Evolutionary conservation across 2,113 vertebrate genomes (phyloP), one percentile per base, ranked within the genome.

Genomic region (Scolopax mira): DNA sequence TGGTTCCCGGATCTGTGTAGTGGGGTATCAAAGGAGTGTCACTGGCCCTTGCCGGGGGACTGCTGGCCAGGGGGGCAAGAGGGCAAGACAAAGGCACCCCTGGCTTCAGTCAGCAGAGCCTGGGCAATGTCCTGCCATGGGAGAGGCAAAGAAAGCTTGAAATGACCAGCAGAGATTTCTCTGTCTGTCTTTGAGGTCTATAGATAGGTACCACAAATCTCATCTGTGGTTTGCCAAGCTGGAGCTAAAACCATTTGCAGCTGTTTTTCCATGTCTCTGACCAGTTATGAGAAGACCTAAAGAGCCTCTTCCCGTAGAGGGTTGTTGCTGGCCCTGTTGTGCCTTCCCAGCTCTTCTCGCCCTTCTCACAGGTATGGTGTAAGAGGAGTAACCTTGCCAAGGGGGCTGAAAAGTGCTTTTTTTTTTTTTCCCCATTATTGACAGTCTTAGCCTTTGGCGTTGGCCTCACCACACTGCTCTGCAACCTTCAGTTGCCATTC

Each of bases 151-250:
- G 79, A 24, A 67, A 77, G 39, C 67, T 66, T 62, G 25, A 49
- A 60, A 79, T 37, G 72, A 67, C 57, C 28, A 18, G n/a, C 4
- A 1, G 87, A 67, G 92, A 64, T 60, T 64, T 82, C 73, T 52
- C 49, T 78, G 49, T 77, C 65, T 90, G 85, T 64, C 77, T 96
- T 52, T 69, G 74, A 82, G 79, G 37, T 52, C 82, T 82, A 21
- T 62, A 74, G 79, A 70, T 86, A 69, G 80, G 49, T 69, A 67
- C 67, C 35, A 64, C 62, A 79, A 22, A 75, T 86, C 75, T 90
- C 71, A 48, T 37, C 72, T 85, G 57, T 37, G 64, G 17, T 85
- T 92, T 86, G 89, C 88, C 69, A 86, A 64, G 67, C 9, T 67
- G 71, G 69, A 95, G 62, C 67, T 86, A 42, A 85, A 81, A 25